phyloP scores from a whole-genome alignment of 1,140 invertebrate species.

The Trinorchestia longiramus region DNA sequence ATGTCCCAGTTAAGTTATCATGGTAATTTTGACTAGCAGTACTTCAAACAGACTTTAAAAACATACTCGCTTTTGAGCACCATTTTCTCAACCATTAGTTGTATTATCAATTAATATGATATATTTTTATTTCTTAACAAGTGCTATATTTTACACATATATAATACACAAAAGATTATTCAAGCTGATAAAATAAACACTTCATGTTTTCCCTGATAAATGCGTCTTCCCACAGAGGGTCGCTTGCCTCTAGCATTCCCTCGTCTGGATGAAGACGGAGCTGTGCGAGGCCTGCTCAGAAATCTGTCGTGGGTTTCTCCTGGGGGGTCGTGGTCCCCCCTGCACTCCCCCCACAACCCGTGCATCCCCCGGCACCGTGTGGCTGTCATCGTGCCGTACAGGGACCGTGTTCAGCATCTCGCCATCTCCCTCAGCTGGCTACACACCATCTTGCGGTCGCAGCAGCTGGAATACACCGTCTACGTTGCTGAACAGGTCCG shows the following conservation, averaged over 20 bases:
- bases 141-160: no score
- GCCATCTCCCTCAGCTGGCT: slow-evolving; percentile 86
- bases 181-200: no score
- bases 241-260: slow-evolving; percentile 3
- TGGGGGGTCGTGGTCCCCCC: slow-evolving; percentile 63
- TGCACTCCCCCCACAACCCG: slow-evolving; percentile 52
- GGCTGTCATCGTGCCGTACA: slow-evolving; percentile 89
- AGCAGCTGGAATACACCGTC: slow-evolving; percentile 88
- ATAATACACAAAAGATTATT: no score
- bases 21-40: no score
- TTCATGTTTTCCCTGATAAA: no score
- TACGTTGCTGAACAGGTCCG: slow-evolving; percentile 90
- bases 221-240: background rate
- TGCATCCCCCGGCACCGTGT: slow-evolving; percentile 71
- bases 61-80: no score
- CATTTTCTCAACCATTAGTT: no score
- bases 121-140: no score
- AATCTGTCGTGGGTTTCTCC: slow-evolving; percentile 62
- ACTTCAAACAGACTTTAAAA: no score
- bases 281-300: slow-evolving; percentile 28
- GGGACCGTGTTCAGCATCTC: slow-evolving; percentile 85
- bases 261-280: background rate
- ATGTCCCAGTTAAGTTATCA: no score
- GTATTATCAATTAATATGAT: no score
- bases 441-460: slow-evolving; percentile 88